Percentiles rank a stretch among this genome's conserved stretches.
These are phyloP conservation scores for Ariolimax columbianus DNA, from an alignment of 2,888 invertebrate genomes.

Conservation along the genomic window DNA sequence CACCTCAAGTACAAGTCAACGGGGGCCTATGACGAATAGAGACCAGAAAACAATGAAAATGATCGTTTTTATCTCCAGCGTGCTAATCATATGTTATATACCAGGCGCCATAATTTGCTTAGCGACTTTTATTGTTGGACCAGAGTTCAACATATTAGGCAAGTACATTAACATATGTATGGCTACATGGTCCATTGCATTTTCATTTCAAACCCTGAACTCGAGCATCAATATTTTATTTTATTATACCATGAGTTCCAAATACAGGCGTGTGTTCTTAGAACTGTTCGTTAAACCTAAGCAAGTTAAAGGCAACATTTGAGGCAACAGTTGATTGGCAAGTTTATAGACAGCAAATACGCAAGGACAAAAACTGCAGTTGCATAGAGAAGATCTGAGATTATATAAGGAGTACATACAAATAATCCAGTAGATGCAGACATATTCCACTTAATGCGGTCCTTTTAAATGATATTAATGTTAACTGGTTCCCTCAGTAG, in stretches of 20 bases:
- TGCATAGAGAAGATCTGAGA: no score
- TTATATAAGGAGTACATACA: no score
- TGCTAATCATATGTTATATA: not conserved
- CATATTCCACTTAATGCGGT: no score
- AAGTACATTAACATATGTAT: not conserved
- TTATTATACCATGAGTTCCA: slow-evolving; percentile 8
- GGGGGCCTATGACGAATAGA: not conserved
- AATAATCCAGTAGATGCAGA: no score
- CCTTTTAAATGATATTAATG: no score
- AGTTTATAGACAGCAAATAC: no score
- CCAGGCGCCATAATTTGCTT: not conserved
- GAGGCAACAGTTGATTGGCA: no score
- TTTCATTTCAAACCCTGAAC: not conserved
- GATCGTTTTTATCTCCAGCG: not conserved
- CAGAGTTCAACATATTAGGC: slow-evolving; percentile 13
- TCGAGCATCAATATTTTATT: slow-evolving; percentile 15
- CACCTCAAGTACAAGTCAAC: not conserved
- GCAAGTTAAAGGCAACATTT: no score
- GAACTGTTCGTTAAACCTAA: not conserved
- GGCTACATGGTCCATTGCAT: slow-evolving; percentile 1
- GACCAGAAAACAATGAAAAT: slow-evolving; percentile 18
- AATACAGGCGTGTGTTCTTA: not conserved
- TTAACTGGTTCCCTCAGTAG: no score
- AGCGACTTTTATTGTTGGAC: not conserved
- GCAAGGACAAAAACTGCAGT: no score